Evolutionary conservation across 2,797 vertebrate genomes (phyloP).

Genomic region (Leontocebus nigricollis): DNA sequence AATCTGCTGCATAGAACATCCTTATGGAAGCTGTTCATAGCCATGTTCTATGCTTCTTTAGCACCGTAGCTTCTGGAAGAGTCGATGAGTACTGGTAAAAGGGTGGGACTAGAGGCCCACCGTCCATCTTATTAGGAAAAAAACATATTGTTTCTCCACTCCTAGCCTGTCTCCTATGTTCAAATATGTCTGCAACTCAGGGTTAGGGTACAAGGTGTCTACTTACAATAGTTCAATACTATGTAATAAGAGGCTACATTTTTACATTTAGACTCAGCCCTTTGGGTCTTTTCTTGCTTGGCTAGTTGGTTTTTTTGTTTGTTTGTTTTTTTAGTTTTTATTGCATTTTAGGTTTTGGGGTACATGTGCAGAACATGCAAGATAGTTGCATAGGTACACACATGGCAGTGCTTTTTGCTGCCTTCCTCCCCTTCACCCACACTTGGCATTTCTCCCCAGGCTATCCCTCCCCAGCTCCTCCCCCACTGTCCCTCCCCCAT

Average conservation of each 20-base stretch:
- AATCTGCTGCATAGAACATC: neutral
- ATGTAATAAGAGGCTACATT: neutral
- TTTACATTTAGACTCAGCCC: neutral
- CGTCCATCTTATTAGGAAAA: neutral
- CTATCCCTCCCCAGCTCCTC: too few species aligned
- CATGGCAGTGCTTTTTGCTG: too few species aligned
- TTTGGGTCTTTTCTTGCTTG: neutral
- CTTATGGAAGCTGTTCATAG: neutral
- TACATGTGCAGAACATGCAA: too few species aligned
- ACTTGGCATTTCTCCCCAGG: too few species aligned
- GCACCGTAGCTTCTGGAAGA: neutral
- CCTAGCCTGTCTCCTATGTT: neutral
- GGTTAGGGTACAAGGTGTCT: neutral
- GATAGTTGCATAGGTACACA: too few species aligned
- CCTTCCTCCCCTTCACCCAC: too few species aligned
- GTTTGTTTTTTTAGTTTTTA: too few species aligned
- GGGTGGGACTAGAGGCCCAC: neutral
- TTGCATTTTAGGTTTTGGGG: too few species aligned
- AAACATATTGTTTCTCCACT: neutral
- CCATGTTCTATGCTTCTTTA: neutral
- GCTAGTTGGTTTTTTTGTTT: too few species aligned
- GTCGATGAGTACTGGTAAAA: rapidly evolving
- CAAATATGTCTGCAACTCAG: neutral
- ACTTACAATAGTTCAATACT: too few species aligned
- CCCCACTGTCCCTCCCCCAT: too few species aligned